These are phyloP conservation scores for Bufo bufo DNA, from an alignment of 2,113 vertebrate genomes.

Conservation along the genomic window DNA sequence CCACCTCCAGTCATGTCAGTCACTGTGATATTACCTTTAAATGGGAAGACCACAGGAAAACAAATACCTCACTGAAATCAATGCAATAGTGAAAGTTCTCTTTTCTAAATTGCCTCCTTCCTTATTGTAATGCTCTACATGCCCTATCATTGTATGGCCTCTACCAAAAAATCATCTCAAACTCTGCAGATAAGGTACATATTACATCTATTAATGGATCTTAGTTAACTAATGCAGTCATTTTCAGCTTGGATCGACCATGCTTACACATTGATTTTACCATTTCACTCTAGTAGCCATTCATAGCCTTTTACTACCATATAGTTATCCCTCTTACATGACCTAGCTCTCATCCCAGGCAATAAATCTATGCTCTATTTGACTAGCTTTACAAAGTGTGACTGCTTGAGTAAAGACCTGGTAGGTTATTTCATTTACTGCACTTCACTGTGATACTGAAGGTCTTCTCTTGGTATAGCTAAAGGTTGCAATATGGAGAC, in stretches of 20 bases:
- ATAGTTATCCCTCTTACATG: background rate
- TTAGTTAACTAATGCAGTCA: background rate
- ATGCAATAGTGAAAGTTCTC: background rate
- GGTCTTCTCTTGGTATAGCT: background rate
- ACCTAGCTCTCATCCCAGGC: background rate
- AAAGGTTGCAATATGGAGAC: background rate
- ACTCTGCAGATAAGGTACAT: background rate
- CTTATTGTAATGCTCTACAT: background rate
- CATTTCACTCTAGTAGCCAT: background rate
- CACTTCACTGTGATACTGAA: background rate
- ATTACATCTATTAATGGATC: background rate
- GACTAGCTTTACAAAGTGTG: background rate
- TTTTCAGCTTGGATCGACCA: background rate
- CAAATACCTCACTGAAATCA: background rate
- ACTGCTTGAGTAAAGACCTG: constrained; percentile 4
- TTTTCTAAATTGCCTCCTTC: background rate
- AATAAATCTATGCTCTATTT: background rate
- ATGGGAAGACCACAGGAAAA: background rate
- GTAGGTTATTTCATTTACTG: background rate
- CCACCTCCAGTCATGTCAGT: background rate
- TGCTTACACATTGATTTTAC: background rate
- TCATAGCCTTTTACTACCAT: constrained; percentile 4
- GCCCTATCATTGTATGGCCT: background rate
- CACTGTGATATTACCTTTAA: background rate
- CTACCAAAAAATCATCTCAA: background rate